A percentile compares a stretch with the other conserved stretches of the same genome.
Conservation (phyloP, 2,888 invertebrate genomes). For the Malacosoma neustria region DNA sequence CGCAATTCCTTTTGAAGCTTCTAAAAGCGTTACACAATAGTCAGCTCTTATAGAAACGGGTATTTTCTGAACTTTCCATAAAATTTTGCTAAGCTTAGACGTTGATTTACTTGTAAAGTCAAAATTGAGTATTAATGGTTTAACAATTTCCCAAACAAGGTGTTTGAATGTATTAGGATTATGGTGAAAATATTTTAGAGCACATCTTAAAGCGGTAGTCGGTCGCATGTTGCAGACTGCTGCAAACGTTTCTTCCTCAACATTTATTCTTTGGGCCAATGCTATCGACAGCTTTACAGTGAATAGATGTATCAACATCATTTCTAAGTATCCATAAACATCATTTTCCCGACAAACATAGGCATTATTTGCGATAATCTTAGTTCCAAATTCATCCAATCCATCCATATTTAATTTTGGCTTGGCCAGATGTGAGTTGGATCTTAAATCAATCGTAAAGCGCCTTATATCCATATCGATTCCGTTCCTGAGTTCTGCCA, state of each 20-base stretch:
- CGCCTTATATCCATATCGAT: slow-evolving; percentile 10
- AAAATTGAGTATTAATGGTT: not conserved
- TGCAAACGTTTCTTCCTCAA: slow-evolving; percentile 17
- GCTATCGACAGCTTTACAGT: slow-evolving; percentile 28
- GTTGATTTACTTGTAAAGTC: not conserved
- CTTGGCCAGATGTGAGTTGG: slow-evolving; percentile 30
- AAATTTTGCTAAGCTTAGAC: not conserved
- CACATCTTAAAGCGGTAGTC: slow-evolving; percentile 24
- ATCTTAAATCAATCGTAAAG: slow-evolving; percentile 26
- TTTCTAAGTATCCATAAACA: slow-evolving; percentile 17
- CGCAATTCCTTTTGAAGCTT: not conserved
- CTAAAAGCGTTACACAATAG: not conserved
- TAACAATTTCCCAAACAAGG: not conserved
- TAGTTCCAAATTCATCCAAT: slow-evolving; percentile 32
- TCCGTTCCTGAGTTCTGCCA: slow-evolving; percentile 3
- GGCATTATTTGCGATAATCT: slow-evolving; percentile 32
- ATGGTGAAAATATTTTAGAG: slow-evolving; percentile 11
- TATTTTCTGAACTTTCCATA: not conserved
- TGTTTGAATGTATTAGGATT: not conserved
- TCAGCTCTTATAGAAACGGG: slow-evolving; percentile 1
- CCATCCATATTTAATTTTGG: slow-evolving; percentile 25
- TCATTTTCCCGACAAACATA: slow-evolving; percentile 22
- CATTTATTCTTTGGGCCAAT: slow-evolving; percentile 22
- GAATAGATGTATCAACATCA: slow-evolving; percentile 24
- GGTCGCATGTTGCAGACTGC: slow-evolving; percentile 24